phyloP scores from a whole-genome alignment of 2,888 invertebrate species.

The Eupithecia exiguata region DNA sequence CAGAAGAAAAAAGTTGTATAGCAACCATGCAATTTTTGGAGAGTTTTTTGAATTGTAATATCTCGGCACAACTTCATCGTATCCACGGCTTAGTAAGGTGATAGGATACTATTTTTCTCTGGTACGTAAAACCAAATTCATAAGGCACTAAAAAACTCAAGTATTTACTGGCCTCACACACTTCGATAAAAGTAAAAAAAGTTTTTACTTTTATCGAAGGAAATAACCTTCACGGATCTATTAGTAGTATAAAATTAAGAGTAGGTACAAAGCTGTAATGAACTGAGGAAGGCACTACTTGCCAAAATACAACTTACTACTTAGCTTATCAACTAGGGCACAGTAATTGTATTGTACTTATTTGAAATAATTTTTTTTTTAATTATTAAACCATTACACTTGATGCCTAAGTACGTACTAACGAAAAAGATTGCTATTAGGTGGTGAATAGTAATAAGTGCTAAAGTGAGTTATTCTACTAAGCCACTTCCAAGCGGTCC shows the following conservation, averaged over 20 bases:
- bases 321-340: too few relatives aligned
- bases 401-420: too few relatives aligned
- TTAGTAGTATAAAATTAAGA: too few relatives aligned
- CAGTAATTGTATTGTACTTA: too few relatives aligned
- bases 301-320: too few relatives aligned
- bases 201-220: too few relatives aligned
- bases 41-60: background rate
- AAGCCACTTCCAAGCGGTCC: conserved; percentile 34
- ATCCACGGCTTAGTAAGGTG: background rate
- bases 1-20: background rate
- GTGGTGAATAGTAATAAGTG: conserved; percentile 28
- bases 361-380: too few relatives aligned
- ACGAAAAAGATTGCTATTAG: conserved; percentile 3
- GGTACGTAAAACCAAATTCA: background rate
- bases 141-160: background rate
- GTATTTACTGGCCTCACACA: background rate
- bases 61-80: background rate
- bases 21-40: background rate
- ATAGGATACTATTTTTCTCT: background rate
- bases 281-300: too few relatives aligned
- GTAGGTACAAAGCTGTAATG: too few relatives aligned
- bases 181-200: too few relatives aligned
- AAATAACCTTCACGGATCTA: too few relatives aligned
- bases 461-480: conserved; percentile 36
- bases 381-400: too few relatives aligned